Percentiles rank a stretch among this genome's conserved stretches.
Conservation (phyloP, 2,113 vertebrate species). For the Elanoides forficatus region DNA sequence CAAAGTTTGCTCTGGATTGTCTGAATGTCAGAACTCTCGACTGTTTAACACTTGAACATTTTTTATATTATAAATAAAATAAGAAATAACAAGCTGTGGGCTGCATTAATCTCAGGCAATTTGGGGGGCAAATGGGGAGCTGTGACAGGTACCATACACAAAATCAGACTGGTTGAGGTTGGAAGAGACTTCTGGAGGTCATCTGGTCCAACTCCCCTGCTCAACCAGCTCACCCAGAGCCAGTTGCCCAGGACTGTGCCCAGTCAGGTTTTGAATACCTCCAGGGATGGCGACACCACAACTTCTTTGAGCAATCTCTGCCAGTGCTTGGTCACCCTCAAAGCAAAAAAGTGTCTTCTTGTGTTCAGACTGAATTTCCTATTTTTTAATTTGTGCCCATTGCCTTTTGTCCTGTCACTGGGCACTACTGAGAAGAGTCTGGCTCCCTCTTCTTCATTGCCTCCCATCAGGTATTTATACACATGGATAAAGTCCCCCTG, state of each 20-base stretch:
- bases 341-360: not conserved
- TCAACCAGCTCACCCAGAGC: not conserved
- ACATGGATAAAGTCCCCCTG: not conserved
- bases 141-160: not conserved
- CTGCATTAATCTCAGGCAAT: conserved; percentile 54
- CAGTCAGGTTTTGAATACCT: not conserved
- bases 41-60: conserved; percentile 86
- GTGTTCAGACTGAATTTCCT: not conserved
- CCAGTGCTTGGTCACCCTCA: not conserved
- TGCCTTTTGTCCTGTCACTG: not conserved
- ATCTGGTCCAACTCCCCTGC: not conserved
- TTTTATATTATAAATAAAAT: conserved; percentile 85
- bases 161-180: not conserved
- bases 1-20: conserved; percentile 79
- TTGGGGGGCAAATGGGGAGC: not conserved
- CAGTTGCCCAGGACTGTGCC: not conserved
- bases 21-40: conserved; percentile 80
- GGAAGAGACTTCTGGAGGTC: not conserved
- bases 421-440: not conserved
- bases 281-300: not conserved
- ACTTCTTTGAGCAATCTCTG: not conserved
- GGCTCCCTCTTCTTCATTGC: not conserved
- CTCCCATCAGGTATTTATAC: not conserved
- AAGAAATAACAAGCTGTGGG: conserved; percentile 70
- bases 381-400: not conserved